phyloP scores from a whole-genome alignment of 2,888 invertebrate species.

The Polydrusus pterygomalis region DNA sequence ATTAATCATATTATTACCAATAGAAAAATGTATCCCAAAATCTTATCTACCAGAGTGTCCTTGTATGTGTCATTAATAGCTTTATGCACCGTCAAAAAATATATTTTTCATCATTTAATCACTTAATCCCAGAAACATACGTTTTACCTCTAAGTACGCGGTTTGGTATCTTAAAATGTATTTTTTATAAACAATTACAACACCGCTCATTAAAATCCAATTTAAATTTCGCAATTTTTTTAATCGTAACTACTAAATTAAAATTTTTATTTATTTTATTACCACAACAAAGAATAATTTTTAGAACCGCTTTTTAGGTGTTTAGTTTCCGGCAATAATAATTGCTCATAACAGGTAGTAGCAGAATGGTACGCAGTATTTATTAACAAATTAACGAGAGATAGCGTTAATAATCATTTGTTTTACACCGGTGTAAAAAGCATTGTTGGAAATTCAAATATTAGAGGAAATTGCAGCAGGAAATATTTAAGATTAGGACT shows the following conservation, averaged over 20 bases:
- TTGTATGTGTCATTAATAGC: constrained; percentile 8
- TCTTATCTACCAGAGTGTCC: not conserved
- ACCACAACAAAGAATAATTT: not conserved
- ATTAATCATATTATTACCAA: too few species aligned
- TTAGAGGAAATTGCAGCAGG: not conserved
- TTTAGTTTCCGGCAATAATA: constrained; percentile 12
- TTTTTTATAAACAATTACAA: constrained; percentile 19
- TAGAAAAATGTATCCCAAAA: not conserved
- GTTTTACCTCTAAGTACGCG: constrained; percentile 3
- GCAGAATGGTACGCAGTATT: not conserved
- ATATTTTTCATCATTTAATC: constrained; percentile 6
- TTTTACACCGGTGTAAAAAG: not conserved
- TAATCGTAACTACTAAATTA: constrained; percentile 1
- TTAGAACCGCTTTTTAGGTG: not conserved
- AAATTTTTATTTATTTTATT: not conserved
- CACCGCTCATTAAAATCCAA: constrained; percentile 14
- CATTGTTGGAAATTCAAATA: too few species aligned
- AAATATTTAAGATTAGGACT: too few species aligned
- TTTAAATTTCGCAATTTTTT: constrained; percentile 11
- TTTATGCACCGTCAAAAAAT: constrained; percentile 18
- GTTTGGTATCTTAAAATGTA: constrained; percentile 10
- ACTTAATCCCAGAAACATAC: constrained; percentile 9
- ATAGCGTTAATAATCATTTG: not conserved
- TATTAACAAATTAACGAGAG: not conserved
- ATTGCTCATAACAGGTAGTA: not conserved